Percentiles rank a stretch among this genome's conserved stretches.
These are phyloP conservation scores for Mastigias papua DNA, from an alignment of 30 jellyfish, hydroid and myxozoan species.

Conservation along the genomic window DNA sequence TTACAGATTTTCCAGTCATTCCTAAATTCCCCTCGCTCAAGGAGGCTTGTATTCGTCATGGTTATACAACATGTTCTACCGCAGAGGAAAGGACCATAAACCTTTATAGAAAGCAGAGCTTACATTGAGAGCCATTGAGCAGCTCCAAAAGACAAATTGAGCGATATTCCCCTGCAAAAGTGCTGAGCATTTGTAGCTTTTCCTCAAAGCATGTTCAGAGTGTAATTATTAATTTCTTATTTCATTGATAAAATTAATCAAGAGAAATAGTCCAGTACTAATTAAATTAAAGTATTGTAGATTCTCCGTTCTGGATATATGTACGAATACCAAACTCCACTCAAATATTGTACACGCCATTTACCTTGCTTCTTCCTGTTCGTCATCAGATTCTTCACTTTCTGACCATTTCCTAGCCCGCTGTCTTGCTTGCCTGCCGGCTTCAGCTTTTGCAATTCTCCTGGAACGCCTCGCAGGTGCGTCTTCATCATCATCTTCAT, in stretches of 20 bases:
- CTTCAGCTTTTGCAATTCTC: constrained; percentile 38
- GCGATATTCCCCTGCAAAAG: too few species aligned
- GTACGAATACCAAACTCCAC: constrained; percentile 60
- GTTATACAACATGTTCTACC: too few species aligned
- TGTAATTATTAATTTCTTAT: too few species aligned
- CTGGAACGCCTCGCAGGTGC: constrained; percentile 70
- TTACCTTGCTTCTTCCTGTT: constrained; percentile 70
- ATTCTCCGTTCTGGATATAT: background rate
- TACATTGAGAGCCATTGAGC: too few species aligned
- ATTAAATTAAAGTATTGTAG: constrained; percentile 8
- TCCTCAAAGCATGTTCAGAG: background rate
- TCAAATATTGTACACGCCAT: constrained; percentile 73
- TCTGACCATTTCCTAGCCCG: constrained; percentile 73
- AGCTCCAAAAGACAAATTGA: too few species aligned
- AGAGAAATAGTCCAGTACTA: background rate
- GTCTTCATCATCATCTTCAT: constrained; percentile 61
- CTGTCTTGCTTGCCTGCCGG: constrained; percentile 49
- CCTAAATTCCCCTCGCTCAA: too few species aligned
- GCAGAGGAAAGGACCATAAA: too few species aligned
- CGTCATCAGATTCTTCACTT: constrained; percentile 60
- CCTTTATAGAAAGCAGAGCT: too few species aligned
- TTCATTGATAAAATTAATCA: background rate
- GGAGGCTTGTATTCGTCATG: too few species aligned
- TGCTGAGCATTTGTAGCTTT: background rate
- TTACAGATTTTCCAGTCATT: too few species aligned